Evolutionary conservation across 2,888 invertebrate species (phyloP).

Genomic region (Drosophila lacicola): DNA sequence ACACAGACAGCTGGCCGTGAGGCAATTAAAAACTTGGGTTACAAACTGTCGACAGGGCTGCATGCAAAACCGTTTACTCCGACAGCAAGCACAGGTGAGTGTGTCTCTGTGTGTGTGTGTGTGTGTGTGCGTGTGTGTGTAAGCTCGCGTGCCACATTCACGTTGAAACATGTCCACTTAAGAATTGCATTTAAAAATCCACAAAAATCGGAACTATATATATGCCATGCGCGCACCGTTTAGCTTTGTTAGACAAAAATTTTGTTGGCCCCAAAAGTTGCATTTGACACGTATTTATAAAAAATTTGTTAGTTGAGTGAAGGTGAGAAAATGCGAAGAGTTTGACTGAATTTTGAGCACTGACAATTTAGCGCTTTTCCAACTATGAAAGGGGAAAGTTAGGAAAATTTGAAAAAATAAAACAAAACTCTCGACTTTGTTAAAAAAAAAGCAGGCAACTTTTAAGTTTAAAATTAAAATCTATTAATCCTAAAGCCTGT

Average conservation of each 20-base stretch:
- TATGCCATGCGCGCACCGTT: slow-evolving; percentile 48
- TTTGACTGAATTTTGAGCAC: too few species aligned
- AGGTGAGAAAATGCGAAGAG: too few species aligned
- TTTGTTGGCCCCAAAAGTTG: slow-evolving; percentile 28
- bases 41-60: slow-evolving; percentile 72
- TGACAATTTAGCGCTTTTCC: too few species aligned
- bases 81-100: slow-evolving; percentile 21
- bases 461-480: too few species aligned
- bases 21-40: slow-evolving; percentile 77
- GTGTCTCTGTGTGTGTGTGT: slow-evolving; percentile 6
- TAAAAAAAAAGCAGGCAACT: too few species aligned
- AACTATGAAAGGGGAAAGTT: too few species aligned
- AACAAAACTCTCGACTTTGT: too few species aligned
- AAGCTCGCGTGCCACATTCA: slow-evolving; percentile 57
- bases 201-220: slow-evolving; percentile 43
- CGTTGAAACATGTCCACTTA: slow-evolving; percentile 63
- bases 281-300: slow-evolving; percentile 35
- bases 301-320: neutral
- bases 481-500: too few species aligned
- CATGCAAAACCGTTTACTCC: slow-evolving; percentile 70
- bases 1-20: slow-evolving; percentile 31
- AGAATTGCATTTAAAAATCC: slow-evolving; percentile 59
- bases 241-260: slow-evolving; percentile 53
- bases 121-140: slow-evolving; percentile 3
- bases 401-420: too few species aligned